Evolutionary conservation across 2,113 vertebrate species (phyloP).

Genomic region (Platysternon megacephalum): DNA sequence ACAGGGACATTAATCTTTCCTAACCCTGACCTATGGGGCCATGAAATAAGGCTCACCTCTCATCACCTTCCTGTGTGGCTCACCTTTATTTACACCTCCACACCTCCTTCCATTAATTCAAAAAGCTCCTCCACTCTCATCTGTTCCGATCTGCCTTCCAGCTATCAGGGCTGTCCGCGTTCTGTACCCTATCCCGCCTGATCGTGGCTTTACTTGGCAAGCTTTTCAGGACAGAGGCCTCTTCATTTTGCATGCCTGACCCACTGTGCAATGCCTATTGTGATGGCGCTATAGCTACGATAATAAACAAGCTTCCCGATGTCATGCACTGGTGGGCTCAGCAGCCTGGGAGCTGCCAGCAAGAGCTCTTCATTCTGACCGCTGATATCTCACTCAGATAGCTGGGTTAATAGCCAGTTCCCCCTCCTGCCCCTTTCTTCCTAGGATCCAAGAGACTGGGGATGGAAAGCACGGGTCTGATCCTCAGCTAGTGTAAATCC

Average conservation of each 20-base stretch:
- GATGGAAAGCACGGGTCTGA: background rate
- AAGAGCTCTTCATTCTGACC: conserved; percentile 41
- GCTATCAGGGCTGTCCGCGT: background rate
- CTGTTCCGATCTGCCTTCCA: background rate
- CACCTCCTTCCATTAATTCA: background rate
- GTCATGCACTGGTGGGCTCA: accelerated
- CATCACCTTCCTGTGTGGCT: background rate
- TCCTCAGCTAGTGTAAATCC: accelerated
- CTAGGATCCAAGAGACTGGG: background rate
- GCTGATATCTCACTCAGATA: background rate
- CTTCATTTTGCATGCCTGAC: background rate
- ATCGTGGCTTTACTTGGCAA: background rate
- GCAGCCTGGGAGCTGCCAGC: background rate
- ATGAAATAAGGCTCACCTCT: background rate
- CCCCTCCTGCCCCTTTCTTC: background rate
- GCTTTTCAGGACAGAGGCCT: background rate
- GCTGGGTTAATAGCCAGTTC: background rate
- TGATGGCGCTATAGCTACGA: background rate
- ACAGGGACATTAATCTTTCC: background rate
- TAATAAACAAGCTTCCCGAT: background rate
- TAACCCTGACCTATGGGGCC: background rate
- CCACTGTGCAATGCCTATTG: background rate
- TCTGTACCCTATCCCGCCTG: background rate
- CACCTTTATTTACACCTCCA: background rate
- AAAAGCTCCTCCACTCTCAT: background rate